These are phyloP conservation scores for Sapayoa aenigma DNA, from an alignment of 2,113 vertebrate genomes.

Conservation along the genomic window DNA sequence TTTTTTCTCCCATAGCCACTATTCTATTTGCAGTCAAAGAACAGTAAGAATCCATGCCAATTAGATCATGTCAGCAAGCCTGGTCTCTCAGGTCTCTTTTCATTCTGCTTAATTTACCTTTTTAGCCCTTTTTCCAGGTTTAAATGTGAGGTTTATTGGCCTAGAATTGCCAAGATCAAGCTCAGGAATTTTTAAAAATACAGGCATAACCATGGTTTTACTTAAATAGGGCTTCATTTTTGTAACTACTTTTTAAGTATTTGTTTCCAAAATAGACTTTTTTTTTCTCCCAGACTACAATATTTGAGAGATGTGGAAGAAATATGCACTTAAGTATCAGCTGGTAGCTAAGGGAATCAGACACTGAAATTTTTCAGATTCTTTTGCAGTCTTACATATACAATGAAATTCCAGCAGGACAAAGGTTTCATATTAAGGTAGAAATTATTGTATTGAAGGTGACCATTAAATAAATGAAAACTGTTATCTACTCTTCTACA, in stretches of 20 bases:
- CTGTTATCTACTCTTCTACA: neutral
- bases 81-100: slow-evolving; percentile 36
- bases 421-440: neutral
- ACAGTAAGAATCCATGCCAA: neutral
- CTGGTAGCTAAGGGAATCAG: neutral
- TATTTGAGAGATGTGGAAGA: neutral
- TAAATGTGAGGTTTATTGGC: neutral
- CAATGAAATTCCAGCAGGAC: neutral
- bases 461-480: neutral
- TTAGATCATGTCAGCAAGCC: neutral
- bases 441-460: neutral
- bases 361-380: neutral
- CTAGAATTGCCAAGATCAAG: slow-evolving; percentile 2
- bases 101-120: slow-evolving; percentile 42
- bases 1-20: neutral
- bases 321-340: neutral
- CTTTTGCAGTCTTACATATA: neutral
- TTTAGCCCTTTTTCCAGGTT: slow-evolving; percentile 16
- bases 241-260: neutral
- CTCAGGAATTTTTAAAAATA: slow-evolving; percentile 9
- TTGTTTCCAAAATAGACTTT: neutral
- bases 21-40: neutral
- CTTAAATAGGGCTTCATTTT: neutral
- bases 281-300: neutral
- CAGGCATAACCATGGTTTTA: neutral